These are phyloP conservation scores for Oscheius sp. DNA, from an alignment of 1,140 invertebrate species.

Conservation along the genomic window DNA sequence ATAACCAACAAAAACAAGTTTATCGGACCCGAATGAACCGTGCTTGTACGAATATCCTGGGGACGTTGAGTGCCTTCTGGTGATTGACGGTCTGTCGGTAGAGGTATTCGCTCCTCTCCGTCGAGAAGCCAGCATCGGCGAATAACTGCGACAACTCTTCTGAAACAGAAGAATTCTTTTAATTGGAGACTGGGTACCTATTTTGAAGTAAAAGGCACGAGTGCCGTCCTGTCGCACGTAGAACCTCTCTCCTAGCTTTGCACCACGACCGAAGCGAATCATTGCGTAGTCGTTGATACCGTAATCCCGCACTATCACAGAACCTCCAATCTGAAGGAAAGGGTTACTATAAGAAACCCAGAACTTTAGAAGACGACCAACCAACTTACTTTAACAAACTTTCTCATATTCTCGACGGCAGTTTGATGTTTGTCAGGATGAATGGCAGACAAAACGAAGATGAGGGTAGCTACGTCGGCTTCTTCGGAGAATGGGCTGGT, in stretches of 20 bases:
- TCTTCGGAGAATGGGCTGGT: conserved; percentile 53
- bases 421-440: conserved; percentile 75
- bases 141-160: conserved; percentile 51
- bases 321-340: conserved; percentile 70
- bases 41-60: conserved; percentile 52
- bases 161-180: conserved; percentile 29
- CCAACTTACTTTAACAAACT: conserved; percentile 59
- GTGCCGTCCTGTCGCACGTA: conserved; percentile 97
- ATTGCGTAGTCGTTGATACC: conserved; percentile 93
- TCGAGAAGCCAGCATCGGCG: conserved; percentile 42
- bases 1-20: conserved; percentile 7
- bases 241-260: conserved; percentile 66
- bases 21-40: conserved; percentile 42
- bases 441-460: conserved; percentile 79
- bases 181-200: conserved; percentile 67
- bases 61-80: conserved; percentile 49
- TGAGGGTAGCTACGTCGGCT: conserved; percentile 72
- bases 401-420: conserved; percentile 72
- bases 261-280: conserved; percentile 83
- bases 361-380: background rate
- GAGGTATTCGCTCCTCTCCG: conserved; percentile 44
- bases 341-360: background rate
- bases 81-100: conserved; percentile 48
- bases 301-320: conserved; percentile 91
- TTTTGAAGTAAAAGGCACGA: conserved; percentile 90